phyloP scores from a whole-genome alignment of 2,797 vertebrate species.

The Spea hammondii region DNA sequence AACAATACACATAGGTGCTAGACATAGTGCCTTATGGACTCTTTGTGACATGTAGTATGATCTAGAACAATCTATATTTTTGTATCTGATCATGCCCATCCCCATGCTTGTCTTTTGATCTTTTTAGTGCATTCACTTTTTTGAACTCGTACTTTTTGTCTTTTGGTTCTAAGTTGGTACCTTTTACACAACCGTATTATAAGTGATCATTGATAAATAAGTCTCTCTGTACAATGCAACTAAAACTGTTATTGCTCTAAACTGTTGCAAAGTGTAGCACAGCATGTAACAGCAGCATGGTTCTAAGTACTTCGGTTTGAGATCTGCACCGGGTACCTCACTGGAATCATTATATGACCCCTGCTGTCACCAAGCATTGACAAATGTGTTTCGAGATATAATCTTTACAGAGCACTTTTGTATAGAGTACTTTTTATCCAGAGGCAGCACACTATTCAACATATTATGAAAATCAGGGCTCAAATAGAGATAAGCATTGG shows the following conservation, averaged over 20 bases:
- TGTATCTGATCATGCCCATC: no score
- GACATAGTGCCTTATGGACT: no score
- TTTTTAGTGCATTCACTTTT: no score
- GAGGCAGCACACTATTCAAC: slow-evolving; percentile 49
- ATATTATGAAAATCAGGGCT: slow-evolving; percentile 54
- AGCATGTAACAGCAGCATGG: slow-evolving; percentile 13
- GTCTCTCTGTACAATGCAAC: slow-evolving; percentile 13
- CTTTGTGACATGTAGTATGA: no score
- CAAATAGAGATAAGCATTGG: slow-evolving; percentile 55
- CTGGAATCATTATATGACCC: slow-evolving; percentile 50
- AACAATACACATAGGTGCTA: no score
- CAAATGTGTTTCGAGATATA: slow-evolving; percentile 59
- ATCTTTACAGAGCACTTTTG: slow-evolving; percentile 53
- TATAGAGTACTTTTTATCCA: slow-evolving; percentile 54
- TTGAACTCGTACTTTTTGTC: no score
- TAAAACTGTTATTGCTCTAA: slow-evolving; percentile 26
- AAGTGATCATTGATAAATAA: slow-evolving; percentile 29
- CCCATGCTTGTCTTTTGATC: no score
- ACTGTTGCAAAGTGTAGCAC: slow-evolving; percentile 18
- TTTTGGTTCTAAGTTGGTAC: no score
- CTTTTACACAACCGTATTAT: no score
- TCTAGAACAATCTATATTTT: no score
- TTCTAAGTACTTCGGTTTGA: slow-evolving; percentile 37
- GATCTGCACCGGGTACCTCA: slow-evolving; percentile 28
- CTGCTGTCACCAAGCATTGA: slow-evolving; percentile 55